Conservation (phyloP, 2,888 invertebrate species). For the Agonopterix subpropinquella region DNA sequence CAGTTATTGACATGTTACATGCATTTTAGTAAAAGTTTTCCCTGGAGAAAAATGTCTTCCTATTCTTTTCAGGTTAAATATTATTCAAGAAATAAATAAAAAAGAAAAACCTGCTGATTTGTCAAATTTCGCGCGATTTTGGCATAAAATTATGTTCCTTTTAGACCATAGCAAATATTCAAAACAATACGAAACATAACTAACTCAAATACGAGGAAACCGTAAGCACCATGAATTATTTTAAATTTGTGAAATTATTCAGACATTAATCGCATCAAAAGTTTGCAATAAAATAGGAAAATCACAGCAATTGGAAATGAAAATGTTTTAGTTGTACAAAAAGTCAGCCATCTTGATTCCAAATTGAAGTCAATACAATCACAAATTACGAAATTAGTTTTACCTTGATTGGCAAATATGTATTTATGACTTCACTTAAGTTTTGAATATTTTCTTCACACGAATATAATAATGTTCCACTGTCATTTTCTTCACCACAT, state of each 20-base stretch:
- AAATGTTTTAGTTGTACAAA: constrained; percentile 33
- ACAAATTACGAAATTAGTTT: constrained; percentile 41
- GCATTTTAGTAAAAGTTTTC: no score
- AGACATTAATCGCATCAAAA: no score
- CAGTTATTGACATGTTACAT: no score
- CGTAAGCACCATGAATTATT: no score
- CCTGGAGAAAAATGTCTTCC: no score
- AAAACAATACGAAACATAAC: background rate
- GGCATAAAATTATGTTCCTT: no score
- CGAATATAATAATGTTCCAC: constrained; percentile 79
- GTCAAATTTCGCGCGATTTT: no score
- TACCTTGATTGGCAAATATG: constrained; percentile 86
- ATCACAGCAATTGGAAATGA: constrained; percentile 14
- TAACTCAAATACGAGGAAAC: no score
- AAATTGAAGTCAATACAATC: constrained; percentile 62
- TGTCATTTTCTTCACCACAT: constrained; percentile 83
- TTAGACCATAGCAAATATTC: background rate
- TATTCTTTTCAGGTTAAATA: no score
- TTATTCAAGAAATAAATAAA: no score
- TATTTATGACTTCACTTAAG: constrained; percentile 80
- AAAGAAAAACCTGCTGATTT: no score
- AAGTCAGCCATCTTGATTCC: constrained; percentile 53
- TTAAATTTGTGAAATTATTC: background rate
- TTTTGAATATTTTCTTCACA: constrained; percentile 74
- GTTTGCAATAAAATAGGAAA: constrained; percentile 19